Percentiles rank a stretch among this genome's conserved stretches.
Conservation (phyloP, 2,797 vertebrate species). For the Gila robusta region DNA sequence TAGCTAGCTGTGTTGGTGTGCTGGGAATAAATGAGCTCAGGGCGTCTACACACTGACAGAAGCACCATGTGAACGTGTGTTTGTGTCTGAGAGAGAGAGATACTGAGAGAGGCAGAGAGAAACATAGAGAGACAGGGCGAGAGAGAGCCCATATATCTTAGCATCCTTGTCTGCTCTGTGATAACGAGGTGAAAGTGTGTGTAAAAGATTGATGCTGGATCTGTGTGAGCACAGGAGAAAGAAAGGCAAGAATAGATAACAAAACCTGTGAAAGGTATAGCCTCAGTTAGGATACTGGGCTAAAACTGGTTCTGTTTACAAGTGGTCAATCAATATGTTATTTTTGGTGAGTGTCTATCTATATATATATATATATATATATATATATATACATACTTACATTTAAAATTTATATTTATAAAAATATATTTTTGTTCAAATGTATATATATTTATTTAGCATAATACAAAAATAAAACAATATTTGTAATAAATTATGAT, state of each 20-base stretch:
- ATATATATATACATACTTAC: neutral
- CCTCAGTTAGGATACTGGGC: neutral
- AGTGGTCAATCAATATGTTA: neutral
- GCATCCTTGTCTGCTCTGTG: slow-evolving; percentile 8
- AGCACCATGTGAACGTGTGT: slow-evolving; percentile 28
- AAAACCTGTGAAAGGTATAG: neutral
- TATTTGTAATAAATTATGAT: neutral
- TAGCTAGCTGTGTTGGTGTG: slow-evolving; percentile 1
- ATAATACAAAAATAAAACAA: neutral
- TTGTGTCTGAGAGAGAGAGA: slow-evolving; percentile 7
- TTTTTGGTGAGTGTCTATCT: neutral
- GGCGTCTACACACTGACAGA: slow-evolving; percentile 7
- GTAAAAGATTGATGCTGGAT: slow-evolving; percentile 21
- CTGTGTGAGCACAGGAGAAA: neutral
- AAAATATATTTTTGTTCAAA: neutral
- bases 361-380: neutral
- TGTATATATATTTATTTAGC: neutral
- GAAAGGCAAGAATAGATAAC: neutral
- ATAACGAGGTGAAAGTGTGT: slow-evolving; percentile 7
- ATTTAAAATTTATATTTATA: neutral
- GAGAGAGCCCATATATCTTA: neutral
- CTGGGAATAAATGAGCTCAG: slow-evolving; percentile 26
- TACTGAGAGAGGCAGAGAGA: slow-evolving; percentile 8
- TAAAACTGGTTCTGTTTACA: neutral
- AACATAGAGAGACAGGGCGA: slow-evolving; percentile 17